A percentile compares a stretch with the other conserved stretches of the same genome.
Conservation (phyloP, 2,888 invertebrate species). For the Augiades crinisus region DNA sequence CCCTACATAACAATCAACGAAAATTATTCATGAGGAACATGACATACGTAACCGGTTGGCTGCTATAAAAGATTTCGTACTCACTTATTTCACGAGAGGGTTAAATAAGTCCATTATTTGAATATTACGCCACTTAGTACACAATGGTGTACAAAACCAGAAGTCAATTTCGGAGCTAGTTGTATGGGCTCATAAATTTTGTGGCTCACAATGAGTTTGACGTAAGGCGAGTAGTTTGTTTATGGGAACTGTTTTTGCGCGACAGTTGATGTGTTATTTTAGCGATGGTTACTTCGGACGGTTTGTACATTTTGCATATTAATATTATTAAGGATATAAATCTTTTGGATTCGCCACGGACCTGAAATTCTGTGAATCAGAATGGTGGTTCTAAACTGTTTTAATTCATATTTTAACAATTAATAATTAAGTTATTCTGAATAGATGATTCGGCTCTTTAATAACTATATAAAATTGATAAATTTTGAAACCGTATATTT, state of each 20-base stretch:
- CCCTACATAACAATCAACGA: constrained; percentile 25
- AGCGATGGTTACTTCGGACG: background rate
- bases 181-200: constrained; percentile 36
- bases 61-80: constrained; percentile 20
- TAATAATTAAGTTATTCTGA: too few species aligned
- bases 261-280: constrained; percentile 35
- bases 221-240: constrained; percentile 29
- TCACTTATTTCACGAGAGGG: constrained; percentile 29
- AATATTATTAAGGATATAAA: too few species aligned
- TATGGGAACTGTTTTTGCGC: constrained; percentile 35
- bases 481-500: too few species aligned
- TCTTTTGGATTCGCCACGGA: too few species aligned
- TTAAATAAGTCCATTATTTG: constrained; percentile 49
- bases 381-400: too few species aligned
- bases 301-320: too few species aligned
- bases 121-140: constrained; percentile 55
- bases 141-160: constrained; percentile 53
- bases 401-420: too few species aligned
- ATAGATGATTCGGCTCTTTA: too few species aligned
- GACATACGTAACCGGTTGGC: constrained; percentile 36
- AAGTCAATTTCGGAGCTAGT: constrained; percentile 42
- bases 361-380: too few species aligned
- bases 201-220: constrained; percentile 37
- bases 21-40: constrained; percentile 35
- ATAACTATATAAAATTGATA: too few species aligned